phyloP scores from a whole-genome alignment of 2,888 invertebrate genomes.

The Coelopa pilipes region DNA sequence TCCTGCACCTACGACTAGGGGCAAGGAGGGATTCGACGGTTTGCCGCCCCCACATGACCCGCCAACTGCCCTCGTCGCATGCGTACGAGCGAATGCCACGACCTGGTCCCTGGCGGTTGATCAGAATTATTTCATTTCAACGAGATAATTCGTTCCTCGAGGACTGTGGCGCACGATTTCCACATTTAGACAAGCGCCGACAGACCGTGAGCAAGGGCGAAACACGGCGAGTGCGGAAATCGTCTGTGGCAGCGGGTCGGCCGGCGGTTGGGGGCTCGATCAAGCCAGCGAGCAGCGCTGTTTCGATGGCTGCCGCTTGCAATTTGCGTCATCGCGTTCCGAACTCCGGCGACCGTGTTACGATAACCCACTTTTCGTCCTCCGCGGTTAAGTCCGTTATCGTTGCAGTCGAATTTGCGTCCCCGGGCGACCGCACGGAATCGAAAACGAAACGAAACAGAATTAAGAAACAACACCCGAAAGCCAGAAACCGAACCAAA shows the following conservation, averaged over 20 bases:
- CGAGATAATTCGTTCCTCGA: conserved; percentile 20
- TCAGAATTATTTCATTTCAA: conserved; percentile 12
- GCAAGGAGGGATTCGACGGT: too few relatives aligned
- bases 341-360: conserved; percentile 7
- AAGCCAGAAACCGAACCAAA: neutral
- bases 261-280: too few relatives aligned
- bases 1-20: too few relatives aligned
- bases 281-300: too few relatives aligned
- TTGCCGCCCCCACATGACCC: too few relatives aligned
- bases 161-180: conserved; percentile 16
- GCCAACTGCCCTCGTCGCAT: too few relatives aligned
- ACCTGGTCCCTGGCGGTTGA: neutral
- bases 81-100: neutral
- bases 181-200: neutral
- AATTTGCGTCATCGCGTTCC: conserved; percentile 2
- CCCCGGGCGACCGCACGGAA: neutral
- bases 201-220: neutral
- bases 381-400: conserved; percentile 1
- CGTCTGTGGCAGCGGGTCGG: too few relatives aligned
- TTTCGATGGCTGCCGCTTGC: neutral
- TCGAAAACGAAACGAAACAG: neutral
- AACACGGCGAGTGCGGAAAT: neutral
- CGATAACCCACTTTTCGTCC: conserved; percentile 17
- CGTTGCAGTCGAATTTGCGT: conserved; percentile 3
- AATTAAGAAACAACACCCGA: neutral